phyloP scores from a whole-genome alignment of 2,888 invertebrate genomes.

The Polia nebulosa region DNA sequence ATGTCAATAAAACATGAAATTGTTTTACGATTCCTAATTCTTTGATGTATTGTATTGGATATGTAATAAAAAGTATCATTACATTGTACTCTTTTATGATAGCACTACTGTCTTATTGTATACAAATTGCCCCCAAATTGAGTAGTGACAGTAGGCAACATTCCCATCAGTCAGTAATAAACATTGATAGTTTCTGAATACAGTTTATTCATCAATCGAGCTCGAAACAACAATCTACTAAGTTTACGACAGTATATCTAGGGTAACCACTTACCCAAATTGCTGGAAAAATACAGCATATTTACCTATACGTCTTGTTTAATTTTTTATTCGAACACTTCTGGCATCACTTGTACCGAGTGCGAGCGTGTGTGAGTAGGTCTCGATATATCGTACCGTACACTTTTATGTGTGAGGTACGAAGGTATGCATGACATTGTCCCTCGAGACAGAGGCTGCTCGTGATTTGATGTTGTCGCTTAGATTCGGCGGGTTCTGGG shows the following conservation, averaged over 20 bases:
- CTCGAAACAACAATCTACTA: slow-evolving; percentile 31
- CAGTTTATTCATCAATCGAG: slow-evolving; percentile 42
- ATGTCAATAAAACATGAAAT: slow-evolving; percentile 4
- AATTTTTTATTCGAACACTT: slow-evolving; percentile 46
- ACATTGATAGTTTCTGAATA: slow-evolving; percentile 51
- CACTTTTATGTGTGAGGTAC: slow-evolving; percentile 29
- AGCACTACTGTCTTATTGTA: slow-evolving; percentile 18
- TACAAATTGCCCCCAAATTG: slow-evolving; percentile 36
- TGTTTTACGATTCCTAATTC: slow-evolving; percentile 29
- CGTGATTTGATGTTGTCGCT: slow-evolving; percentile 70
- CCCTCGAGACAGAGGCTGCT: slow-evolving; percentile 55
- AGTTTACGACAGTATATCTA: slow-evolving; percentile 34
- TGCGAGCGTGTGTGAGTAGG: slow-evolving; percentile 11
- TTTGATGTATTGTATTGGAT: slow-evolving; percentile 10
- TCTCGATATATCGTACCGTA: slow-evolving; percentile 11
- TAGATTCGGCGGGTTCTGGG: slow-evolving; percentile 61
- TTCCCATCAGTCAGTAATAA: slow-evolving; percentile 37
- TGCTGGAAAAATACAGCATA: slow-evolving; percentile 23
- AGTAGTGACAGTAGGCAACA: slow-evolving; percentile 16
- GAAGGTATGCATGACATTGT: slow-evolving; percentile 51
- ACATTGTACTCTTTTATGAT: slow-evolving; percentile 18
- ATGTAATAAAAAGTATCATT: slow-evolving; percentile 13
- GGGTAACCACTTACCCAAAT: slow-evolving; percentile 52
- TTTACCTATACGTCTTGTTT: slow-evolving; percentile 36
- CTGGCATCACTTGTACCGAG: slow-evolving; percentile 30